phyloP scores from a whole-genome alignment of 2,888 invertebrate species.

The Syrista parreyssii region DNA sequence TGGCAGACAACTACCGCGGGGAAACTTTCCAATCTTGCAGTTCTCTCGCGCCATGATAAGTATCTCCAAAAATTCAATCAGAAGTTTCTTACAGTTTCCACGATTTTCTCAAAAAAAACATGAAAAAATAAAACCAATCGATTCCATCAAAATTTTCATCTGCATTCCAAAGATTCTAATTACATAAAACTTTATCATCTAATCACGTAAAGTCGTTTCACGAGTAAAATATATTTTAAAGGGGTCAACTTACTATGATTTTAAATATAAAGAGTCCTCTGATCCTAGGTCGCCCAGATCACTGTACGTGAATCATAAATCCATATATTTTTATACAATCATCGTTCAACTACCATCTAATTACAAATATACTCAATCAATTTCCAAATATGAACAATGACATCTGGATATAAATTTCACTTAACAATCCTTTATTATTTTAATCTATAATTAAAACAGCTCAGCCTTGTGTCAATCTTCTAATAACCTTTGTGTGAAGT shows the following conservation, averaged over 20 bases:
- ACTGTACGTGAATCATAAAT: no score
- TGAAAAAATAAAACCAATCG: no score
- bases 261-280: no score
- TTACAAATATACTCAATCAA: no score
- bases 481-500: neutral
- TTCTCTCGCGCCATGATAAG: neutral
- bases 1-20: no score
- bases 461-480: neutral
- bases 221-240: no score
- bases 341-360: no score
- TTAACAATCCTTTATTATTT: neutral
- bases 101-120: neutral
- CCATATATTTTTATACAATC: no score
- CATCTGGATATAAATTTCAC: neutral
- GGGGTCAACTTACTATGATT: no score
- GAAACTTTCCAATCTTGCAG: neutral
- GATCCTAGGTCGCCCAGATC: no score
- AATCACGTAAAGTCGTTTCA: neutral
- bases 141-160: neutral
- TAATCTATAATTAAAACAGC: neutral
- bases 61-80: neutral
- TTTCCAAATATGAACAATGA: no score
- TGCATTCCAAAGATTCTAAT: neutral
- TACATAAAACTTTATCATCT: neutral
- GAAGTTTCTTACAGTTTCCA: neutral